phyloP scores from a whole-genome alignment of 2,888 invertebrate species.

The Xestia rhomboidea region DNA sequence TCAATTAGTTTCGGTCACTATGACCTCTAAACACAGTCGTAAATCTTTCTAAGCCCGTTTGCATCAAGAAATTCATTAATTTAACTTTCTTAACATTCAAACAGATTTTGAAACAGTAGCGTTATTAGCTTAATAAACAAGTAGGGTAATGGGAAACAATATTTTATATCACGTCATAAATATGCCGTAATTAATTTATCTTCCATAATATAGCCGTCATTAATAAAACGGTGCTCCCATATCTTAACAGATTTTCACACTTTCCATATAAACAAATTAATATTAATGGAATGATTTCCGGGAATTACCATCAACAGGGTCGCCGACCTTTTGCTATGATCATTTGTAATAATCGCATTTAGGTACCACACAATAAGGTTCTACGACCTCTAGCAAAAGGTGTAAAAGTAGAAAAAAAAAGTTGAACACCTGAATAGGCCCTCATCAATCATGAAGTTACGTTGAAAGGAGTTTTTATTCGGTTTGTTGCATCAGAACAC shows the following conservation, averaged over 20 bases:
- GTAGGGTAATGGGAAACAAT: conserved; percentile 51
- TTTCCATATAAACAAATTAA: conserved; percentile 59
- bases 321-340: conserved; percentile 47
- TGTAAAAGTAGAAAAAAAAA: conserved; percentile 74
- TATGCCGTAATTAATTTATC: conserved; percentile 48
- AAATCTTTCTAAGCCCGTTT: conserved; percentile 46
- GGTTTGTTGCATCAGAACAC: conserved; percentile 77
- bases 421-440: conserved; percentile 77
- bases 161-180: conserved; percentile 54
- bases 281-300: conserved; percentile 64
- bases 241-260: conserved; percentile 56
- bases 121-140: conserved; percentile 41
- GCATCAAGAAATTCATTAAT: conserved; percentile 48
- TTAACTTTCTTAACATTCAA: conserved; percentile 45
- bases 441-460: conserved; percentile 82
- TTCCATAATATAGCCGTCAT: conserved; percentile 45
- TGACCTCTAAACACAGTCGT: conserved; percentile 48
- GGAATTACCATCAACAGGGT: conserved; percentile 44
- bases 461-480: conserved; percentile 78
- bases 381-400: conserved; percentile 71
- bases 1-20: conserved; percentile 40
- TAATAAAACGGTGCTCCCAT: conserved; percentile 41
- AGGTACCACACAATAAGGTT: conserved; percentile 65
- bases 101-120: conserved; percentile 60
- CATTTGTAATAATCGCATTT: conserved; percentile 60